Conservation (phyloP, 2,888 invertebrate species). For the Digitonthophagus gazella region DNA sequence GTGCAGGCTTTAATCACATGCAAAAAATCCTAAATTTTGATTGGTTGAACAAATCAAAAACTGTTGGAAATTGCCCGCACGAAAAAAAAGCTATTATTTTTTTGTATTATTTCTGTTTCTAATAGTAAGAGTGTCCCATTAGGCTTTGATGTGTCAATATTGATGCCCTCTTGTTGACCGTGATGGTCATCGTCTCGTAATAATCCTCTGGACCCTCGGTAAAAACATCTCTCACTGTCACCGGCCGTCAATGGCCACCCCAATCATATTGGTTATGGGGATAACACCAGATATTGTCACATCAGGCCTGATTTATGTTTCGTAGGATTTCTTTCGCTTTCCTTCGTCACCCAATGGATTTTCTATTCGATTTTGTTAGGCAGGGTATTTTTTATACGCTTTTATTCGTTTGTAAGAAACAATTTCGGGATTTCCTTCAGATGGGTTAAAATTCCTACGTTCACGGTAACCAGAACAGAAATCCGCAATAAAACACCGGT, state of each 20-base stretch:
- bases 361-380: not conserved
- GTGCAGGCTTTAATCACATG: too few species aligned
- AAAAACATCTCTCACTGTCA: constrained; percentile 39
- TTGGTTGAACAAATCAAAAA: too few species aligned
- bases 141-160: not conserved
- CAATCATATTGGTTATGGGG: constrained; percentile 47
- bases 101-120: not conserved
- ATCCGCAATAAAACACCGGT: constrained; percentile 3
- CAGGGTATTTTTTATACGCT: too few species aligned
- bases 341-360: not conserved
- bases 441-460: not conserved
- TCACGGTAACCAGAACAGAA: not conserved
- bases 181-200: constrained; percentile 34
- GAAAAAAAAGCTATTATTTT: too few species aligned
- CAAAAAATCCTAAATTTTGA: too few species aligned
- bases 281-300: constrained; percentile 49
- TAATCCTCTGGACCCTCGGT: constrained; percentile 34
- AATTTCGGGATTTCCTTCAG: not conserved
- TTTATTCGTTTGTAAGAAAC: not conserved
- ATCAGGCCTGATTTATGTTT: constrained; percentile 49
- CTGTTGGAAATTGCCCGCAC: too few species aligned
- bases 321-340: not conserved
- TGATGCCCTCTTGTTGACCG: constrained; percentile 15
- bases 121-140: not conserved
- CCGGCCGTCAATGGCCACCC: constrained; percentile 33